Evolutionary conservation across 2,888 invertebrate genomes (phyloP), one percentile per base, ranked within the genome.

Genomic region (Sinotaia quadrata): DNA sequence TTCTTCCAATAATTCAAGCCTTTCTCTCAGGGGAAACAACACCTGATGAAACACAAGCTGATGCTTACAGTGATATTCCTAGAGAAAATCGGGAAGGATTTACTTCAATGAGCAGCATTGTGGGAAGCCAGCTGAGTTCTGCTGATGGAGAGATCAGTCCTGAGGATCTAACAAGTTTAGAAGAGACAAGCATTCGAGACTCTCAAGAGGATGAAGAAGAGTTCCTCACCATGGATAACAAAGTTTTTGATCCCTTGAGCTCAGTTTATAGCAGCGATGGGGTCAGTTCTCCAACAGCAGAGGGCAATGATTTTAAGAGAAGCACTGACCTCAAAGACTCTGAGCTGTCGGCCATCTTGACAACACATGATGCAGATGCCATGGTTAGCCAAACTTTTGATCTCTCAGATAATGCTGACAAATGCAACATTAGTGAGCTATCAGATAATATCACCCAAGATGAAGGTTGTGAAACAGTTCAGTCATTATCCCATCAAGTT

Each of bases 1-100:
- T 88, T 49, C 73, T 87, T 52, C 88, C 87, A 0, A 68, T 86
- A 8, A 63, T 88, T 31, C 78, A 77, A 57, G 71, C 74, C 7
- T 81, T 80, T 68, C 68, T 84, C 7, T 71, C 71, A 36, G 77
- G 75, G 29, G 72, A 75, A 49, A 61, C 58, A 54, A 66, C 66
- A 0, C 75, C 72, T 2, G 75, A 76, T 34, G 73, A 71, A 21
- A 63, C 62, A n/a, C 49, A 65, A 18, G n/a, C 31, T 18, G 56
- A 65, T 29, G 65, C 65, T 33, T 65, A 44, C 33, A 29, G n/a
- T 27, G 36, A 34, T 24, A 41, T 56, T 12, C 44, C 56, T 24
- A 41, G 56, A n/a, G 65, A 41, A 12, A 44, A 31, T 15, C 37
- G 44, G 1, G 65, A 65, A 29, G 56, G 56, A 31, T 65, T 65